A percentile compares a stretch with the other conserved stretches of the same genome.
Evolutionary conservation across 2,113 vertebrate genomes (phyloP).

Genomic region (Tragelaphus imberbis): DNA sequence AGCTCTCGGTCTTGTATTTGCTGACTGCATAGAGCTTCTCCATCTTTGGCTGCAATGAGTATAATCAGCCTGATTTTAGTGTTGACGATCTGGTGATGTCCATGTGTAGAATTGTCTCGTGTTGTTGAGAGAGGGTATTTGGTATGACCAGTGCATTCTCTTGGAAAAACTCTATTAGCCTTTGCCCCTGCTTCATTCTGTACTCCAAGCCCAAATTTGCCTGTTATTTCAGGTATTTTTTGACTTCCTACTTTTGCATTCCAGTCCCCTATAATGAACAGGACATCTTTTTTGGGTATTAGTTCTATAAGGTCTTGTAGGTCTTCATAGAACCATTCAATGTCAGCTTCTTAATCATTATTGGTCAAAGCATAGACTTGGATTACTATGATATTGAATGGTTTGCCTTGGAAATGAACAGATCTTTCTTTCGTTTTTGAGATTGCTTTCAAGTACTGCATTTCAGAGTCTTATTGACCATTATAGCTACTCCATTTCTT

Average conservation of each 20-base stretch:
- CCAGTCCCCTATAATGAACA: background rate
- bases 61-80: background rate
- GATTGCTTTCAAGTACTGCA: background rate
- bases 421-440: background rate
- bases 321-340: background rate
- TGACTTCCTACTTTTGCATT: background rate
- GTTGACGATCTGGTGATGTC: background rate
- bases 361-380: background rate
- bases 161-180: background rate
- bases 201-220: background rate
- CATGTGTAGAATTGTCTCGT: background rate
- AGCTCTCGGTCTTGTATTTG: background rate
- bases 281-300: background rate
- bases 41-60: background rate
- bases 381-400: background rate
- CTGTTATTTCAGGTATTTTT: background rate
- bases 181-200: background rate
- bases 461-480: background rate
- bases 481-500: background rate
- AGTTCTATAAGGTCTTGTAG: background rate
- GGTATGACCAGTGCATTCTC: background rate
- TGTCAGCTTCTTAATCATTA: background rate
- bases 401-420: background rate
- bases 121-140: background rate
- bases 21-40: background rate